These are phyloP conservation scores for Darevskia nairensis DNA, from an alignment of 2,797 vertebrate species.

Conservation along the genomic window DNA sequence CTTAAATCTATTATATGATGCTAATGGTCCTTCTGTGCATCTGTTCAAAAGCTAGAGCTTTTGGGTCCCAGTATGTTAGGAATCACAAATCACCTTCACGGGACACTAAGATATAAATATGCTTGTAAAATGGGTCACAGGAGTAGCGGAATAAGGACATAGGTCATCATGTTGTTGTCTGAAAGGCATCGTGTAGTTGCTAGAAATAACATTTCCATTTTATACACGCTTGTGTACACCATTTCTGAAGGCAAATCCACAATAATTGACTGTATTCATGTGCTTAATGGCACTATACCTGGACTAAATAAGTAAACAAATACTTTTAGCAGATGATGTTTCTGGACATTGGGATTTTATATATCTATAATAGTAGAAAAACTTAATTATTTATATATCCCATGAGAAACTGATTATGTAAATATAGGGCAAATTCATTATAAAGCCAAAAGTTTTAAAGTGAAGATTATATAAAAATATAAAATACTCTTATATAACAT, in stretches of 20 bases:
- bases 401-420: background rate
- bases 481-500: no score
- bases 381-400: constrained; percentile 43
- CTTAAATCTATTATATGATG: background rate
- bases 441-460: no score
- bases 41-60: background rate
- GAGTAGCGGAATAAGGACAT: background rate
- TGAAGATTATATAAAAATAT: no score
- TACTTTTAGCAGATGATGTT: constrained; percentile 27
- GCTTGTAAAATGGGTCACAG: background rate
- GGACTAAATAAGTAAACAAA: background rate
- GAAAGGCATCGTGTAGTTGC: background rate
- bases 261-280: background rate
- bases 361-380: background rate
- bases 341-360: constrained; percentile 59
- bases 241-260: background rate
- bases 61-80: background rate
- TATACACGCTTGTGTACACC: background rate
- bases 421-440: background rate
- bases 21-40: background rate
- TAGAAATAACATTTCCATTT: background rate
- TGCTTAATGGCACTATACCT: background rate
- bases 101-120: background rate
- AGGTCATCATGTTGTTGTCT: background rate
- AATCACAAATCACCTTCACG: background rate